Conservation (phyloP, 2,113 vertebrate species). For the Phoxinus phoxinus region DNA sequence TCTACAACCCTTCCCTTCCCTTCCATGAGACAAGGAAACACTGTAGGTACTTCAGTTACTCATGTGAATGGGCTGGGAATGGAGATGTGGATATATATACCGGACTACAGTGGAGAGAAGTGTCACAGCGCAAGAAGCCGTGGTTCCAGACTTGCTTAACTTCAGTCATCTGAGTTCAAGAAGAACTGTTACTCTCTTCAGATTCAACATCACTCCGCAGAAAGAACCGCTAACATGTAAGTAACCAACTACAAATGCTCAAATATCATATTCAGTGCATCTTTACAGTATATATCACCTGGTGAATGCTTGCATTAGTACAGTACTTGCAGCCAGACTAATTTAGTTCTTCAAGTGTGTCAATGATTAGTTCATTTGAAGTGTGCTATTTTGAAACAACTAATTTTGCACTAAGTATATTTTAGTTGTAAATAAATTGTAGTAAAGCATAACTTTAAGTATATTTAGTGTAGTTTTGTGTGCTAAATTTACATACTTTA, state of each 20-base stretch:
- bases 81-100: constrained; percentile 19
- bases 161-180: background rate
- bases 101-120: background rate
- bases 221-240: constrained; percentile 10
- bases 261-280: too few species aligned
- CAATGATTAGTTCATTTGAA: too few species aligned
- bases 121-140: background rate
- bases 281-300: too few species aligned
- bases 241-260: background rate
- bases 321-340: too few species aligned
- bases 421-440: too few species aligned
- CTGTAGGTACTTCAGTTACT: background rate
- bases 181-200: constrained; percentile 1
- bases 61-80: constrained; percentile 28
- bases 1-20: background rate
- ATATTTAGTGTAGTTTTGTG: too few species aligned
- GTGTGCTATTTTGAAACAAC: too few species aligned
- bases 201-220: background rate
- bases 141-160: constrained; percentile 7
- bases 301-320: too few species aligned
- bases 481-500: too few species aligned
- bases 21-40: background rate
- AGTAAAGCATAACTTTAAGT: too few species aligned
- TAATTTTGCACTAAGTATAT: too few species aligned
- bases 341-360: too few species aligned